These are phyloP conservation scores for Mesopsocus fuscifrons DNA, from an alignment of 2,888 invertebrate species.

Conservation along the genomic window DNA sequence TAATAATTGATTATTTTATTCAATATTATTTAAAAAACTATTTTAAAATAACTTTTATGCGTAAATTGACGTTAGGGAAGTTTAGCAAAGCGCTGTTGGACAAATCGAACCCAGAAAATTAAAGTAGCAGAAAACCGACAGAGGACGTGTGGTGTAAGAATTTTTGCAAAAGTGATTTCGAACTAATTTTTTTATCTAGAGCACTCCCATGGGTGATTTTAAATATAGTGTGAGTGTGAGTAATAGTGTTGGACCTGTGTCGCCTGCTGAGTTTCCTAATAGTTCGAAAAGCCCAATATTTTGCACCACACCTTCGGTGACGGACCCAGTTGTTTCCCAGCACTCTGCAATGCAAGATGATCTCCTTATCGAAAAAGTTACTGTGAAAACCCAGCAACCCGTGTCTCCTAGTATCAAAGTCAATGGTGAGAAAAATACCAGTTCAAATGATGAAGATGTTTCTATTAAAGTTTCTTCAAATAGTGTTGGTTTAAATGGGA, in stretches of 20 bases:
- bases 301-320: constrained; percentile 20
- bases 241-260: constrained; percentile 20
- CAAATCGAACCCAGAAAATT: neutral
- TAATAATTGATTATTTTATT: too few relatives aligned
- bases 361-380: constrained; percentile 20
- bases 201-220: constrained; percentile 21
- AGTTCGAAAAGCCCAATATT: constrained; percentile 19
- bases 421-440: constrained; percentile 18
- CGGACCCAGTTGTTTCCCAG: constrained; percentile 20
- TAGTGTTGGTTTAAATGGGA: constrained; percentile 16
- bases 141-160: constrained; percentile 5
- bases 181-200: neutral
- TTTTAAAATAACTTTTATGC: too few relatives aligned
- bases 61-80: too few relatives aligned
- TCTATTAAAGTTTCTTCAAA: constrained; percentile 17
- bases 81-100: neutral
- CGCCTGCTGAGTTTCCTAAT: constrained; percentile 19
- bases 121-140: constrained; percentile 10
- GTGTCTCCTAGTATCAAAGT: constrained; percentile 18
- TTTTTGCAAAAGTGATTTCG: neutral
- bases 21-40: too few relatives aligned
- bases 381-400: constrained; percentile 17
- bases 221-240: constrained; percentile 19
- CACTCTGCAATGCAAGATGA: constrained; percentile 21
- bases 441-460: constrained; percentile 20